Conservation (phyloP, 2,888 invertebrate genomes). For the Cataglyphis albicans region DNA sequence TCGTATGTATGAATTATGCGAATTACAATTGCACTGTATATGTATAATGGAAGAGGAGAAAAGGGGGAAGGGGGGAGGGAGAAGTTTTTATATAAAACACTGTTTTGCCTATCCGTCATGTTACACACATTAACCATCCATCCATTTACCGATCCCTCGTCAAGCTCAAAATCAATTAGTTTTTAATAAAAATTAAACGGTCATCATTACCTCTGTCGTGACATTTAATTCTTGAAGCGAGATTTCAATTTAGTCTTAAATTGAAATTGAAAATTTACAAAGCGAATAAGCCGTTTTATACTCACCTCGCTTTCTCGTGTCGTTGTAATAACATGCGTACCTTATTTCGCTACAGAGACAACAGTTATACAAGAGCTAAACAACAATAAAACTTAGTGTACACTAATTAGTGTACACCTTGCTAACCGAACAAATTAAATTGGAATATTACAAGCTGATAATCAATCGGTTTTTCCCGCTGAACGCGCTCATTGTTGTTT, state of each 20-base stretch:
- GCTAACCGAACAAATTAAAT: not conserved
- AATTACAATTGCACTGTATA: not conserved
- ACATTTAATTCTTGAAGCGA: not conserved
- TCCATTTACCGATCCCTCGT: not conserved
- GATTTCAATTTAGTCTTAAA: not conserved
- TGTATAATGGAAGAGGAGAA: not conserved
- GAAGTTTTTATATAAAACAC: not conserved
- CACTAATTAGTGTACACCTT: not conserved
- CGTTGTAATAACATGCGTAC: not conserved
- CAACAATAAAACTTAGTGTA: not conserved
- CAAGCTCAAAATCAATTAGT: slow-evolving; percentile 4
- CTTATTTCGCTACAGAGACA: not conserved
- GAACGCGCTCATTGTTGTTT: not conserved
- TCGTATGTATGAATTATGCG: slow-evolving; percentile 3
- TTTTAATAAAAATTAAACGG: not conserved
- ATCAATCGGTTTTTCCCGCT: not conserved
- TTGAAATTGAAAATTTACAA: not conserved
- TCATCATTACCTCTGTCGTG: not conserved
- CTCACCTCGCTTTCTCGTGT: not conserved
- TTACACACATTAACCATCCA: not conserved
- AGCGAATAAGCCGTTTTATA: not conserved
- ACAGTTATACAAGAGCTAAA: not conserved
- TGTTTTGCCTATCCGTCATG: not conserved
- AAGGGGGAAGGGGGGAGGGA: too few species aligned
- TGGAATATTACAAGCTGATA: not conserved